Percentiles rank a stretch among this genome's conserved stretches.
phyloP scores from a whole-genome alignment of 2,888 invertebrate species.

The Cephus spinipes region DNA sequence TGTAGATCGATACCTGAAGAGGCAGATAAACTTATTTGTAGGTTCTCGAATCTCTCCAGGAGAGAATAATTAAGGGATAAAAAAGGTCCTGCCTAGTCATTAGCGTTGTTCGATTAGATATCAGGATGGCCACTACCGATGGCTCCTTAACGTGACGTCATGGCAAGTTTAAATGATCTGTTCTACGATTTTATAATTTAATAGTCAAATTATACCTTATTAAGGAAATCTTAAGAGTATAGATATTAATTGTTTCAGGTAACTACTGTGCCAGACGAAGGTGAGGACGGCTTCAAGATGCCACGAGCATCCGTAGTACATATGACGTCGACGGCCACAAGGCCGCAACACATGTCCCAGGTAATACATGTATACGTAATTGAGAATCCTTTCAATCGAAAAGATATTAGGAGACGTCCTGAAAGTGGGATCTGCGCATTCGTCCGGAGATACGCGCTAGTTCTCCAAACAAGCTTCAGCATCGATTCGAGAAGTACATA shows the following conservation, averaged over 20 bases:
- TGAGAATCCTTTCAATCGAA: neutral
- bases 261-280: slow-evolving; percentile 63
- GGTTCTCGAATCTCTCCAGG: neutral
- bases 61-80: neutral
- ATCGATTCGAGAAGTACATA: neutral
- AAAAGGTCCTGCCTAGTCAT: neutral
- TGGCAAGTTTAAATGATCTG: neutral
- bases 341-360: slow-evolving; percentile 64
- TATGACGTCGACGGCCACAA: slow-evolving; percentile 63
- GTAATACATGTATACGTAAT: slow-evolving; percentile 29
- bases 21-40: too few relatives aligned
- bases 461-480: neutral
- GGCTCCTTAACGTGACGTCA: neutral
- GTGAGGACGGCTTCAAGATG: slow-evolving; percentile 61
- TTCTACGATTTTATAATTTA: neutral
- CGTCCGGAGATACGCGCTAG: neutral
- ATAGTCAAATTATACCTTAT: neutral
- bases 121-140: neutral
- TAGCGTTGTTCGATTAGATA: neutral
- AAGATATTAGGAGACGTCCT: neutral
- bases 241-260: slow-evolving; percentile 50
- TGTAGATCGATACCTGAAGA: neutral
- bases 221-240: neutral
- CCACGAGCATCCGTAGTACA: slow-evolving; percentile 63
- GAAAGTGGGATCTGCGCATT: neutral